Evolutionary conservation across 2,888 invertebrate species (phyloP), one percentile per base, ranked within the genome.

Genomic region (Agrilus mali): DNA sequence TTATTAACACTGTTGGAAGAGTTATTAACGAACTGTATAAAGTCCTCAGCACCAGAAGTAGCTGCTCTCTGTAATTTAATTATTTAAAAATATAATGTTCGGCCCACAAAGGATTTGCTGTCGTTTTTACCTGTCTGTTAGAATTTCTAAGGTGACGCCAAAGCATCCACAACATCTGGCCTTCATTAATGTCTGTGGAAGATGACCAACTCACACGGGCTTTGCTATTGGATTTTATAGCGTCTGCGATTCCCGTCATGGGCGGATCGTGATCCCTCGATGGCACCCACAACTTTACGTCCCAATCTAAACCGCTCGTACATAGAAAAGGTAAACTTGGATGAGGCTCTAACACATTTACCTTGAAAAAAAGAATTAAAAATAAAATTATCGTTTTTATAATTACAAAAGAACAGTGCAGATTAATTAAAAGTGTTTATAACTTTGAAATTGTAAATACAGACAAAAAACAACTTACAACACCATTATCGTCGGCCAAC

Each of bases 231-330:
- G 54, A 47, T 43, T 53, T 58, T 5, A 66, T 50, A 1, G 60
- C 60, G 16, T 64, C 66, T 34, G 67, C 67, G 37, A 82, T 61
- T 39, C 74, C 77, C 0, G 66, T 64, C 53, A 75, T 72, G n/a
- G 66, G 62, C 7, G 78, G 78, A 22, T 75, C 75, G 7, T 70
- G 60, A 44, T 76, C 73, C 49, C 70, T 72, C 2, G 75, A 75
- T 3, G 95, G 93, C 41, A 85, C 75, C 94, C 94, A 95, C 43
- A 96, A 82, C 71, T 95, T 96, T 13, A 95, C 80, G 61, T 92
- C 88, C 59, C 82, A 78, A 68, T 95, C 95, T 4, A 95, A 71
- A 1, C 96, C 96, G 65, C 87, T 86, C 3, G 93, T 90, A 10
- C 93, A 94, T 53, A 96, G 67, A 47, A 89, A 77, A 0, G 95